Base-by-base conservation (phyloP, 2,888 invertebrate genomes). In the Dolomedes plantarius region DNA sequence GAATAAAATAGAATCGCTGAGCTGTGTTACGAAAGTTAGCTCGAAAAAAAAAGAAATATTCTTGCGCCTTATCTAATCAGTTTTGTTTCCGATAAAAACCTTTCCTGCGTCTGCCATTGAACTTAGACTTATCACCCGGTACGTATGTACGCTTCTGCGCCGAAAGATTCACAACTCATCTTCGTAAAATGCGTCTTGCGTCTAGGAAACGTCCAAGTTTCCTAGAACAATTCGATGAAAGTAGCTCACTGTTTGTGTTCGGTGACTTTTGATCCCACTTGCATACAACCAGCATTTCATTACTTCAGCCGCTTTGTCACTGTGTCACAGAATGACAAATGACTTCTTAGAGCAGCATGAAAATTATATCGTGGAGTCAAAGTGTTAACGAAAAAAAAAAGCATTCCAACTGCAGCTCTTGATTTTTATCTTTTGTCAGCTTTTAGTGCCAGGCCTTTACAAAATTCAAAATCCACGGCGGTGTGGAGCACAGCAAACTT, bases 41-140 rank as follows among this genome's bases (percentile, higher is more conserved):
- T n/a, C n/a, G n/a, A n/a, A n/a, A n/a, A n/a, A n/a, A n/a, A n/a
- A n/a, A 46, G 46, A 46, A 56, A 56, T 23, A 23, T 23, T 19
- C 67, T 67, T 19, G 16, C 7, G 11, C 19, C 9, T 71, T 76
- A 83, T 83, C 83, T 83, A 72, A 83, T 83, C 76, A 7, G 27
- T 1, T n/a, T 67, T n/a, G 32, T 67, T 75, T 11, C 71, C 46
- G 76, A 83, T 83, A 83, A 83, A 23, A 32, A 62, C 64, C 65
- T 31, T 65, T 83, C 76, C 72, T 77, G 76, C 83, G 76, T 83
- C 83, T 83, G 83, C 83, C 83, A 83, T 83, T 83, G 83, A 83
- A 83, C 83, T 72, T 83, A 73, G 6, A 50, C 41, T 82, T 82
- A 82, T 82, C 82, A 23, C 19, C 19, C 28, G 69, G 74, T 82